Evolutionary conservation across 2,113 vertebrate genomes (phyloP).

Genomic region (Muntiacus reevesi): DNA sequence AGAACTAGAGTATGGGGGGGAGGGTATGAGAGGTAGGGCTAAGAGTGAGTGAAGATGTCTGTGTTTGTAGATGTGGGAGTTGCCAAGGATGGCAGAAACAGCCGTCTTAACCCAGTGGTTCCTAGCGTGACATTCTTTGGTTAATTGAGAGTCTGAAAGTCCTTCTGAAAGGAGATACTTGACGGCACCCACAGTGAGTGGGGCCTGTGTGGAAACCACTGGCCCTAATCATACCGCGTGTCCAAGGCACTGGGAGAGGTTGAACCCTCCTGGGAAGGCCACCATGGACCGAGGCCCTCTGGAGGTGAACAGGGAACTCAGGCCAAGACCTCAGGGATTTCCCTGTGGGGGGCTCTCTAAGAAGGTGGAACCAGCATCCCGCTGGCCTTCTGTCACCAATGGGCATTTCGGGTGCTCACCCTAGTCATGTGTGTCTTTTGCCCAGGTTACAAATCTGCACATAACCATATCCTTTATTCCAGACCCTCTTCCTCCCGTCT

Average conservation of each 20-base stretch:
- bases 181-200: neutral
- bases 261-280: neutral
- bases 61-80: neutral
- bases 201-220: neutral
- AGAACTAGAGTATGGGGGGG: neutral
- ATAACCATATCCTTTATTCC: neutral
- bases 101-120: neutral
- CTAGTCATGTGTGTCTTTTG: too few relatives aligned
- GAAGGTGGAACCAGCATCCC: neutral
- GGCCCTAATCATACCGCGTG: too few relatives aligned
- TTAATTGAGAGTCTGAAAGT: neutral
- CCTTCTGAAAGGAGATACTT: neutral
- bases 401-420: rapidly evolving
- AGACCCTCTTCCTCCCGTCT: neutral
- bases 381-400: rapidly evolving
- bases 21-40: neutral
- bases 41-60: neutral
- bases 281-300: neutral
- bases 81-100: neutral
- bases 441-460: neutral
- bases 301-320: neutral
- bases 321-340: neutral
- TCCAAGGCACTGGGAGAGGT: neutral
- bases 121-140: neutral
- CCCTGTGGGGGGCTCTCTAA: neutral